Evolutionary conservation across 2,888 invertebrate species (phyloP), one percentile per base, ranked within the genome.

Genomic region (Hyposoter didymator): DNA sequence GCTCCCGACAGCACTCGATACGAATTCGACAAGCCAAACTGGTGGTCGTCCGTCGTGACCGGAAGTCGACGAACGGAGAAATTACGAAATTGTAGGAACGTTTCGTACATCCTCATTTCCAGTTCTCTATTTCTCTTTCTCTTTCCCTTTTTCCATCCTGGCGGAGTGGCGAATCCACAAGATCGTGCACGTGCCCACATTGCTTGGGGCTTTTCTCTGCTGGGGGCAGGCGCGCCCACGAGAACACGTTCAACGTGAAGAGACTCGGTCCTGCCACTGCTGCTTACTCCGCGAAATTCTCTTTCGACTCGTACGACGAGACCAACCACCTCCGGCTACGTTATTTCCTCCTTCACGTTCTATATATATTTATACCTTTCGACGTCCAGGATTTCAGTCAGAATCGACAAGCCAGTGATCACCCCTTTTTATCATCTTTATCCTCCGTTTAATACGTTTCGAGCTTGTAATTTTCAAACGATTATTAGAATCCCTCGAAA

Each of bases 201-300:
- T 82, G 87, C 84, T 75, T 70, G 84, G 32, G 74, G 70, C 45
- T 80, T 78, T 72, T 64, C 78, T 78, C 64, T 64, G 66, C 67
- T n/a, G 35, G 82, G 62, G 73, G 49, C 66, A 66, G 28, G 45
- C 49, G 35, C 49, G 64, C 43, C 43, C 70, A 78, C 32, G 76
- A 70, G 49, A 73, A 73, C 67, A 84, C 85, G 75, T 79, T 79
- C 59, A 59, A 22, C 74, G 67, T 66, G 28, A 76, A 82, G 79
- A 72, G 82, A 82, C 85, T 66, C 62, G 72, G 39, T 79, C 45
- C 67, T 66, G 84, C 66, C 69, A 47, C 52, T 62, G 47, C 66
- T 79, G 82, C 84, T 82, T 84, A 84, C 79, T 67, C 78, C 75
- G 82, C 84, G 75, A 84, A 86, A 86, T 84, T 84, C 59, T 75